A percentile compares a stretch with the other conserved stretches of the same genome.
Conservation (phyloP, 2,888 invertebrate species). For the Osmoderma eremita region DNA sequence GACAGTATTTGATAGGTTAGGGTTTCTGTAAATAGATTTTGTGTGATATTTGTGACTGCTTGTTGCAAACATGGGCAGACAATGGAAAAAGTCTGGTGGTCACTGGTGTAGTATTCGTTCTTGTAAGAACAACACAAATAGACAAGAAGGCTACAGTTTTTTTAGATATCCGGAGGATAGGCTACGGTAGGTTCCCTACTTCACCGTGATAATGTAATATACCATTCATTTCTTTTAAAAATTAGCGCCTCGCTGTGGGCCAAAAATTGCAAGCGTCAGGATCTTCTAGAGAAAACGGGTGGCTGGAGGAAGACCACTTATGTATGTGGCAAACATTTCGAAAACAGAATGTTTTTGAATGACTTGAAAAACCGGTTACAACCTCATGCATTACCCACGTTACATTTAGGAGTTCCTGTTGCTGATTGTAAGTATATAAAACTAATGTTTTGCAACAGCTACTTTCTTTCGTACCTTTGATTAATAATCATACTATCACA, state of each 20-base stretch:
- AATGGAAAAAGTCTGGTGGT: too few relatives aligned
- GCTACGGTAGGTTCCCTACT: neutral
- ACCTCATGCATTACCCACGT: neutral
- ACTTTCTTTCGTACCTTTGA: too few relatives aligned
- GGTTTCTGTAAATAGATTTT: too few relatives aligned
- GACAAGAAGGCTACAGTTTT: neutral
- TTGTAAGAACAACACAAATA: too few relatives aligned
- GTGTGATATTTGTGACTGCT: too few relatives aligned
- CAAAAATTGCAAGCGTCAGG: neutral
- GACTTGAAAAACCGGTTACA: conserved; percentile 4
- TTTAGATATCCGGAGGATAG: neutral
- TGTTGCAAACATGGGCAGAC: too few relatives aligned
- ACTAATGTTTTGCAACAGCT: too few relatives aligned
- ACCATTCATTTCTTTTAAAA: neutral
- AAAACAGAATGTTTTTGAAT: conserved; percentile 2
- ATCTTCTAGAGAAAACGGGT: neutral
- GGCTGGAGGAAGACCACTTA: neutral
- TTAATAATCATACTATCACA: too few relatives aligned
- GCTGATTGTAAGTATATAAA: too few relatives aligned
- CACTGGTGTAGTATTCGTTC: too few relatives aligned
- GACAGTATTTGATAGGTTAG: too few relatives aligned
- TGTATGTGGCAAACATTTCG: conserved; percentile 6
- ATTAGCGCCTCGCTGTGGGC: neutral
- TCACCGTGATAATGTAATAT: neutral
- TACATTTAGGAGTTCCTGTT: neutral